Evolutionary conservation across 2,888 invertebrate species (phyloP), one percentile per base, ranked within the genome.

Genomic region (Drosophila paramelanica): DNA sequence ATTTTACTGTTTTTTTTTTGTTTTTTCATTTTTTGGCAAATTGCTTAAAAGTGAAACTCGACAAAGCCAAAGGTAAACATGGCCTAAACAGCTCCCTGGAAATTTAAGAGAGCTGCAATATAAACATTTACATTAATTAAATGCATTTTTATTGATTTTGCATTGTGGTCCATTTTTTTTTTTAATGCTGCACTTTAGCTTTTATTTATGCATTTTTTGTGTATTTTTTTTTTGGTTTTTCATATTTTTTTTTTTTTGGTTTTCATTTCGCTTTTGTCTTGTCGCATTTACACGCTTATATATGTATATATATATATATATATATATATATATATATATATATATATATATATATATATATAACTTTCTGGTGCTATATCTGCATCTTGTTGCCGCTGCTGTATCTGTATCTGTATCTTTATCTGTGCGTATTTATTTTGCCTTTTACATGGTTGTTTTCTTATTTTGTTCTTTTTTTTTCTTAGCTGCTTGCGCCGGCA

Each of bases 351-450:
- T 10, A 17, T 38, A 17, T 23, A 45, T 13, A 20, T 49, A 13
- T 23, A 39, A 31, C 14, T 52, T 10, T 33, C 39, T 55, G 43
- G 27, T 36, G 45, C 56, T 67, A 42, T 41, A 67, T 60, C 47
- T 36, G 36, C 36, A 36, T 36, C 31, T 31, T 31, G 31, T 8
- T 8, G 31, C 31, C 31, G 10, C 31, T 31, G 31, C 36, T 66
- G 61, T 52, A 49, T 45, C 47, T 68, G 59, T 72, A 74, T 75
- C 68, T 17, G 17, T 17, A 74, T 75, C 68, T 86, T 81, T 82
- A 79, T 71, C 87, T 81, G 84, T 79, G 87, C 79, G 84, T 83
- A 83, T 83, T 82, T 80, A 80, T 74, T 80, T 74, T 77, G 77
- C 67, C 67, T 60, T 81, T 79, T 82, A 79, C 84, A 73, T 69